Evolutionary conservation across 2,113 vertebrate genomes (phyloP).

Genomic region (Penelope pileata): DNA sequence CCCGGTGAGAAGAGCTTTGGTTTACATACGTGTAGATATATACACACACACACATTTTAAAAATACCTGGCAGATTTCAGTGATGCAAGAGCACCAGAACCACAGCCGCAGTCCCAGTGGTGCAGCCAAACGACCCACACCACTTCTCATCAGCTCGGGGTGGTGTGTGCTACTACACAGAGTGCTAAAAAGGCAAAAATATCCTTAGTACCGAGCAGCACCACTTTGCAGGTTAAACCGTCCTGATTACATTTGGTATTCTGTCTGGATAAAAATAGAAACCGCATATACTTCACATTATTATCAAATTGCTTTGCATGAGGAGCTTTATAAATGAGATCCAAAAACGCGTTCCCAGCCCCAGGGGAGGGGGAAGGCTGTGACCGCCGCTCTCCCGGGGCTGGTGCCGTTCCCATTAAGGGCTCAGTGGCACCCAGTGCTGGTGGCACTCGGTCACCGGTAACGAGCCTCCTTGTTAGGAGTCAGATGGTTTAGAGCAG

Average conservation of each 20-base stretch:
- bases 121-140: background rate
- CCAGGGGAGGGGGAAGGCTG: background rate
- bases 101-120: background rate
- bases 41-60: background rate
- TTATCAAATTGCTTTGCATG: background rate
- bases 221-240: background rate
- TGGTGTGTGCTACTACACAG: background rate
- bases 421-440: fast-evolving
- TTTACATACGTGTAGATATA: background rate
- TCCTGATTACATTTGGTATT: conserved; percentile 44
- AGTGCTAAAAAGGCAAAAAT: conserved; percentile 28
- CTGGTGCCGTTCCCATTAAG: fast-evolving
- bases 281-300: background rate
- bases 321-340: background rate
- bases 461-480: background rate
- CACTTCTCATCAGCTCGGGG: background rate
- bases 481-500: fast-evolving
- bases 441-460: background rate
- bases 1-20: background rate
- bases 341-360: fast-evolving
- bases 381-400: background rate
- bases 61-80: background rate
- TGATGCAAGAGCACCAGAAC: background rate
- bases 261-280: background rate
- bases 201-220: background rate